Percentiles rank a stretch among this genome's conserved stretches.
Conservation (phyloP, 1,140 invertebrate genomes). For the Drosophila hydei region DNA sequence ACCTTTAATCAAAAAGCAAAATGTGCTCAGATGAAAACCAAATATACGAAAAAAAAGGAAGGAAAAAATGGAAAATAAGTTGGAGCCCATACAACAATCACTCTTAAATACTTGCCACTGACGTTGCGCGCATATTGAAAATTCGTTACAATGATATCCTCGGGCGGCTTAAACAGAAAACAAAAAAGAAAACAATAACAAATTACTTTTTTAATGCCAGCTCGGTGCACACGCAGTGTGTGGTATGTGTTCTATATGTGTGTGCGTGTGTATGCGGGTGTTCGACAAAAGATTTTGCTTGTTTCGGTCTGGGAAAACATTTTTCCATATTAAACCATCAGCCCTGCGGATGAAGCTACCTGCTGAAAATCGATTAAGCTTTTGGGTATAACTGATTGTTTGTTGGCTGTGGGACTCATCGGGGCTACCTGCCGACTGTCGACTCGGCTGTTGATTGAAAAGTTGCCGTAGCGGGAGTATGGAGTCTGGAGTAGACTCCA, state of each 20-base stretch:
- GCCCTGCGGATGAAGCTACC: slow-evolving; percentile 49
- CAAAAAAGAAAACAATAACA: slow-evolving; percentile 51
- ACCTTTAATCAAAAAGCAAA: slow-evolving; percentile 5
- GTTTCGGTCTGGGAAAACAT: slow-evolving; percentile 49
- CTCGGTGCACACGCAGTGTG: slow-evolving; percentile 24
- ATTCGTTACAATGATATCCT: slow-evolving; percentile 59
- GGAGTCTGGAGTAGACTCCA: not conserved
- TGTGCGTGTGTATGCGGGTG: slow-evolving; percentile 28
- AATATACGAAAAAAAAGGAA: slow-evolving; percentile 5
- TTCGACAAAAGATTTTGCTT: slow-evolving; percentile 53
- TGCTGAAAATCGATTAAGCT: slow-evolving; percentile 64
- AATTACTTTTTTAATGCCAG: slow-evolving; percentile 64
- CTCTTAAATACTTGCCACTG: slow-evolving; percentile 57
- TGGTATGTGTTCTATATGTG: slow-evolving; percentile 13
- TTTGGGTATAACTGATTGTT: slow-evolving; percentile 59
- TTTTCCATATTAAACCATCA: slow-evolving; percentile 54
- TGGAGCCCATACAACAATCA: slow-evolving; percentile 38
- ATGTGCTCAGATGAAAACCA: slow-evolving; percentile 9
- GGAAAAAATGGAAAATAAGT: slow-evolving; percentile 4
- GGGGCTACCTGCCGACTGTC: not conserved
- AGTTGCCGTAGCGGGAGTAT: slow-evolving; percentile 35
- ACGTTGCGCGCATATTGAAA: slow-evolving; percentile 53
- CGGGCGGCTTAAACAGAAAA: slow-evolving; percentile 44
- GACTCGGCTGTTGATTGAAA: slow-evolving; percentile 50
- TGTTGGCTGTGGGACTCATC: slow-evolving; percentile 29